phyloP scores from a whole-genome alignment of 1,140 invertebrate genomes.

The Pogonomyrmex californicus region DNA sequence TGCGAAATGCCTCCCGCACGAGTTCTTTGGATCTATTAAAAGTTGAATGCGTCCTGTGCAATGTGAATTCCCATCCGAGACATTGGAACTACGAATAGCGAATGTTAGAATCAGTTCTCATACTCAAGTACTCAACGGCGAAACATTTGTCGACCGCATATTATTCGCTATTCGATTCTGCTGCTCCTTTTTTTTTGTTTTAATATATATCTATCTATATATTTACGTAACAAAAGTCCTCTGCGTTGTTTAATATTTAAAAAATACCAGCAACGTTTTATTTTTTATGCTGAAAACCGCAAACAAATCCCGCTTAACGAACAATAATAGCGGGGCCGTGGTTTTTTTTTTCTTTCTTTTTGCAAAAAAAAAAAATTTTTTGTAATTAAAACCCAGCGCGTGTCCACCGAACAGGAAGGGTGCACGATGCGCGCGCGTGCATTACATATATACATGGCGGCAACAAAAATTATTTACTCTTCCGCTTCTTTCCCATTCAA shows the following conservation, averaged over 20 bases:
- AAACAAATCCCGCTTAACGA: slow-evolving; percentile 37
- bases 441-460: neutral
- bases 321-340: slow-evolving; percentile 36
- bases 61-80: slow-evolving; percentile 6
- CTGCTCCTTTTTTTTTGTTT: neutral
- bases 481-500: slow-evolving; percentile 50
- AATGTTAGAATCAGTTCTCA: slow-evolving; percentile 32
- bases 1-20: slow-evolving; percentile 79
- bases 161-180: neutral
- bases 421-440: neutral
- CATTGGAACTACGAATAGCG: neutral
- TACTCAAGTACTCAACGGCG: neutral
- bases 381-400: slow-evolving; percentile 45
- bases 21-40: slow-evolving; percentile 60
- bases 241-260: slow-evolving; percentile 19
- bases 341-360: neutral
- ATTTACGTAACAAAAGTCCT: neutral
- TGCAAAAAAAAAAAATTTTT: slow-evolving; percentile 23
- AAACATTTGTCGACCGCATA: no score
- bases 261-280: slow-evolving; percentile 35
- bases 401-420: slow-evolving; percentile 21
- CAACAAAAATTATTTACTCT: slow-evolving; percentile 62
- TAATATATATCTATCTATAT: slow-evolving; percentile 8
- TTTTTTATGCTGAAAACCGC: slow-evolving; percentile 35
- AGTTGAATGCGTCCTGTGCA: slow-evolving; percentile 43